Percentiles rank a stretch among this genome's conserved stretches.
Evolutionary conservation across 2,888 invertebrate species (phyloP).

Genomic region (Syrphus vitripennis): DNA sequence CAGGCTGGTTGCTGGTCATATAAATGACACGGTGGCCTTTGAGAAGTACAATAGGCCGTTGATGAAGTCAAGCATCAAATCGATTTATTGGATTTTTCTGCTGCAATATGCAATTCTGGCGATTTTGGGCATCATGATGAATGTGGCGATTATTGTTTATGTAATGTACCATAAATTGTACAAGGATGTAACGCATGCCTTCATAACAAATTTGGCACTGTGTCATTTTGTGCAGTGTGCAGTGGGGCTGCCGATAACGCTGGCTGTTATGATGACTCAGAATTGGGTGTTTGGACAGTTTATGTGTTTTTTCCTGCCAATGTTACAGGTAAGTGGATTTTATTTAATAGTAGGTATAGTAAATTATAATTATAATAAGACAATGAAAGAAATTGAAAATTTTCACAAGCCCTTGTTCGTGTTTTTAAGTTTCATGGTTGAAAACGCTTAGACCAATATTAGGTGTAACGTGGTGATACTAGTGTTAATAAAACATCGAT

Average conservation of each 20-base stretch:
- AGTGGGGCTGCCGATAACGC: constrained; percentile 86
- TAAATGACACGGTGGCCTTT: constrained; percentile 77
- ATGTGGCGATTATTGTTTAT: constrained; percentile 84
- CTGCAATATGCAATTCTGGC: constrained; percentile 84
- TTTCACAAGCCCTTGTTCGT: no score
- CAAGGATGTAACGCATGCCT: constrained; percentile 85
- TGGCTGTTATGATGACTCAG: constrained; percentile 86
- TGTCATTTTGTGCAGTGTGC: constrained; percentile 86
- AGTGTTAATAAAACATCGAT: no score
- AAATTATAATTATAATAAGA: no score
- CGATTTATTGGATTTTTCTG: constrained; percentile 84
- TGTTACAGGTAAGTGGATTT: constrained; percentile 85
- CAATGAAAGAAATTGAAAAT: no score
- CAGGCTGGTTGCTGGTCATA: constrained; percentile 76
- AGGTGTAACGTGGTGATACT: no score
- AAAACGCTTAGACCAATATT: no score
- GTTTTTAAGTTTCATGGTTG: no score
- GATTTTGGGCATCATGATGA: constrained; percentile 83
- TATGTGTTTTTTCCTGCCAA: constrained; percentile 87
- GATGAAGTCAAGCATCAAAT: constrained; percentile 83
- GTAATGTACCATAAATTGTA: constrained; percentile 83
- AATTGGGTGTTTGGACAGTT: constrained; percentile 89
- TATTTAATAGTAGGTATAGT: no score
- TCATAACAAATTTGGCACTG: constrained; percentile 86
- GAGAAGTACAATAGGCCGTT: constrained; percentile 84